A percentile compares a stretch with the other conserved stretches of the same genome.
Evolutionary conservation across 2,888 invertebrate species (phyloP).

Genomic region (Scotopteryx bipunctaria): DNA sequence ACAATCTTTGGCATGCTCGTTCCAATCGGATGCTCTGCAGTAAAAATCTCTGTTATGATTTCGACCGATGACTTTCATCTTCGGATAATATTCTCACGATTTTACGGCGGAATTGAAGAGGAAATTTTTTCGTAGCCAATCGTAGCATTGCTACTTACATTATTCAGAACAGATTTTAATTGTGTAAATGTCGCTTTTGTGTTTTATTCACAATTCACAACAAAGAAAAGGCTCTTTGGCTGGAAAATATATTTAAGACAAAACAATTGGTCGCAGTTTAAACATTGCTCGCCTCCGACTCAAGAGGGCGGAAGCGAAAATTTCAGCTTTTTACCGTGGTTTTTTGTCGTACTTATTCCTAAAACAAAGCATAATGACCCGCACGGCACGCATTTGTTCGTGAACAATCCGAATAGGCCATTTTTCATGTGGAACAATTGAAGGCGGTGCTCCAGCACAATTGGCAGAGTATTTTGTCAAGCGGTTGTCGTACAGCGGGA

Average conservation of each 20-base stretch:
- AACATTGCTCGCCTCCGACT: constrained; percentile 62
- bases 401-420: constrained; percentile 81
- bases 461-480: constrained; percentile 82
- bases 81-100: constrained; percentile 54
- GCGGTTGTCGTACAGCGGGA: constrained; percentile 72
- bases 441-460: constrained; percentile 79
- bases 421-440: constrained; percentile 82
- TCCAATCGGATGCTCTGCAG: constrained; percentile 65
- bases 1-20: constrained; percentile 69
- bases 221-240: constrained; percentile 43
- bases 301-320: constrained; percentile 71
- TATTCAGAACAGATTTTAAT: constrained; percentile 31
- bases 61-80: constrained; percentile 60
- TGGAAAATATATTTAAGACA: constrained; percentile 53
- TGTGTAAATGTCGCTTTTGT: constrained; percentile 41
- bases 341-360: constrained; percentile 78
- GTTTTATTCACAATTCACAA: constrained; percentile 35
- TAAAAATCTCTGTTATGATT: constrained; percentile 72
- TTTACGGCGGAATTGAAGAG: constrained; percentile 36
- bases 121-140: constrained; percentile 24
- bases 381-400: constrained; percentile 81
- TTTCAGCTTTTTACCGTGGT: constrained; percentile 68
- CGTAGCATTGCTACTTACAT: constrained; percentile 7
- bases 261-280: constrained; percentile 69
- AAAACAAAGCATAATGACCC: constrained; percentile 83